Base-by-base conservation (phyloP, 2,797 vertebrate species). In the Sarcophilus harrisii region DNA sequence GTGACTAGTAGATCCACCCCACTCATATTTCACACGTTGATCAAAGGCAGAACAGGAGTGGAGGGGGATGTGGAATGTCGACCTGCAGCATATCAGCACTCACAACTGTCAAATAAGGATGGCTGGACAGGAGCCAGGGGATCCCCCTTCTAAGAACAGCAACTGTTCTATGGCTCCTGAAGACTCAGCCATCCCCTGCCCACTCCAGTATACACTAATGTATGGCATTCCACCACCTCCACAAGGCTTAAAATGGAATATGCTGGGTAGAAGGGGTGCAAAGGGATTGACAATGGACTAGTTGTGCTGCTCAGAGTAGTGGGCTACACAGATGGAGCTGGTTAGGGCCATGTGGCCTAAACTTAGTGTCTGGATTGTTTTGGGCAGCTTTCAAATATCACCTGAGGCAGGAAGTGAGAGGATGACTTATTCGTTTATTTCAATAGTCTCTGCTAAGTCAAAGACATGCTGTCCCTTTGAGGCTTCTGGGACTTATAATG, bases 11-110 rank as follows among this genome's bases (percentile, higher is more conserved):
- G 94, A 97, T 97, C 97, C 97, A 98, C 96, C 93, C 96, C 94
- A 97, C 97, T 99, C 97, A 24, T 93, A 96, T 99, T 98, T 98
- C 98, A 97, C 30, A 91, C 94, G 81, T 91, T 93, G 96, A 97
- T 96, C 95, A 95, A 97, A 97, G 96, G 96, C 96, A 66, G 92
- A 96, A 91, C 58, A 55, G 52, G 27, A 18, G 49, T 90, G 28
- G 90, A 13, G 11, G 0, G 57, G 58, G 57, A 94, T 81, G 93
- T 0, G 1, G 93, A 92, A 91, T 91, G 57, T 94, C 91, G 94
- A 89, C 96, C 97, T 93, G 93, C 54, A 89, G 95, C 92, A 96
- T 96, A 96, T 95, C 96, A 98, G 95, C 92, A 58, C 94, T 93
- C 95, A 94, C 59, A 55, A 97, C 90, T 97, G 95, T 96, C 96